Evolutionary conservation across 2,113 vertebrate genomes (phyloP), one percentile per base, ranked within the genome.

Genomic region (Falco punctatus): DNA sequence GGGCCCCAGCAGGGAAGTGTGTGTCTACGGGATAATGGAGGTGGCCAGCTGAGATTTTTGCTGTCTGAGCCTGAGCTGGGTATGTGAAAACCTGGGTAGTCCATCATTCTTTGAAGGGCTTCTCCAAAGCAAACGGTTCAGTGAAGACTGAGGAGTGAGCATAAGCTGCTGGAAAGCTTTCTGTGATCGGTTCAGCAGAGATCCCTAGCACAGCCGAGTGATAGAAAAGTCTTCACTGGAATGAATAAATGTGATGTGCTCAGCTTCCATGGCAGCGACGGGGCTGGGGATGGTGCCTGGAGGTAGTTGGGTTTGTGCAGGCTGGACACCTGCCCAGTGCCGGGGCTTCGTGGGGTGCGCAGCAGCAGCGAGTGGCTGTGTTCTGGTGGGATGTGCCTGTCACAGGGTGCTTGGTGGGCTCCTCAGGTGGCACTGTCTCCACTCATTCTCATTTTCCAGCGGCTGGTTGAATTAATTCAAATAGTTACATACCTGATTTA

Each of bases 271-370:
- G 2, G 23, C 1, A 2, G 35, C 4, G 4, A 6, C 2, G 7
- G 71, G 19, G 15, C 55, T 44, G 44, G 40, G 33, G 33, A 21
- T n/a, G 33, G 38, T 58, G 42, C 38, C 44, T 58, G 59, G 40
- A 46, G 52, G 16, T 15, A 18, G 23, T 5, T 72, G 57, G 19
- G 58, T 83, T 72, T 51, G n/a, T 49, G 30, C 2, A 8, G 24
- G 21, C 27, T 77, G 38, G 70, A 32, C 38, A 57, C 19, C 69
- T 65, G 62, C 35, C 27, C 16, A 3, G 35, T 30, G 49, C 35
- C 0, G 0, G 40, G 14, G 49, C 27, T 38, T 80, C 32, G 11
- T 1, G 2, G n/a, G 40, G 32, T 12, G n/a, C 11, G 32, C 4
- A 38, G 1, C 64, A 78, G 69, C 55, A 48, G 44, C 3, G 4